phyloP scores from a whole-genome alignment of 2,797 vertebrate genomes.

The Columba guinea region DNA sequence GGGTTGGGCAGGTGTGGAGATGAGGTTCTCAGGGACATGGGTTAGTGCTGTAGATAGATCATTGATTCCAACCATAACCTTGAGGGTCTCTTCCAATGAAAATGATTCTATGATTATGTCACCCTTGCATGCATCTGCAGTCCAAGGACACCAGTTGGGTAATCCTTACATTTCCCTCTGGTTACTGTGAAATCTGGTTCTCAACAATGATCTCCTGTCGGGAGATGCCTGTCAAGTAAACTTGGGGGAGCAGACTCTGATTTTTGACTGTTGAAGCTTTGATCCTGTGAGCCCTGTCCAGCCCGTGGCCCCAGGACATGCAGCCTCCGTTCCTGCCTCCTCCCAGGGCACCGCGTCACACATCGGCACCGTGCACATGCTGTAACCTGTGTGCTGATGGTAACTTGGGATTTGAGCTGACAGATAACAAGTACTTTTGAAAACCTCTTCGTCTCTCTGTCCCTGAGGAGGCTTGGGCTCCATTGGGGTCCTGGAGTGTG shows the following conservation, averaged over 20 bases:
- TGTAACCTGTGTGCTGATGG: neutral
- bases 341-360: accelerated
- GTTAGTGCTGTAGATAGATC: too few relatives aligned
- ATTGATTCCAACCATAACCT: too few relatives aligned
- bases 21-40: too few relatives aligned
- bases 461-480: neutral
- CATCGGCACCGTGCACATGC: neutral
- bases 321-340: neutral
- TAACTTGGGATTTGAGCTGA: neutral
- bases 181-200: neutral
- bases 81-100: too few relatives aligned
- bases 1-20: too few relatives aligned
- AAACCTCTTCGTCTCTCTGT: neutral
- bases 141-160: neutral
- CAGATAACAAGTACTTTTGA: neutral
- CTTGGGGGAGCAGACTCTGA: neutral
- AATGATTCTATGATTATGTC: too few relatives aligned
- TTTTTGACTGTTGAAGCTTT: neutral
- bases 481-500: neutral
- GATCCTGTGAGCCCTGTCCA: neutral
- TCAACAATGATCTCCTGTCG: neutral
- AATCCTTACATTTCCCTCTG: neutral
- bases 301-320: accelerated
- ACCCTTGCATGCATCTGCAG: accelerated
- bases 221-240: neutral